Evolutionary conservation across 2,113 vertebrate genomes (phyloP).

Genomic region (Campylomormyrus numenius): DNA sequence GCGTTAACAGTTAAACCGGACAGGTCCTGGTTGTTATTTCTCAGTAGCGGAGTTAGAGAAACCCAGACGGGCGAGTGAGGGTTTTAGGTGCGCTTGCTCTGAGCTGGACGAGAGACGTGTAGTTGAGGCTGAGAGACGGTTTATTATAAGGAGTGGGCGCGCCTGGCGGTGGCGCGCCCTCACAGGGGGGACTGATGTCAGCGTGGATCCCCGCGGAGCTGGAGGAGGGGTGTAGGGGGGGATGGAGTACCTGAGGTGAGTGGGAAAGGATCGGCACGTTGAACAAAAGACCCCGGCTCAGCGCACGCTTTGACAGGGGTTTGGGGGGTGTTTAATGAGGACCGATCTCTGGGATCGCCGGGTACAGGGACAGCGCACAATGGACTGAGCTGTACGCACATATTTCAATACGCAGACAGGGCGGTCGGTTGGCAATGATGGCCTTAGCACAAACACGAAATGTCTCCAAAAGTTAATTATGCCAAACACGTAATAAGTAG

Average conservation of each 20-base stretch:
- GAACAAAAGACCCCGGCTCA: constrained; percentile 17
- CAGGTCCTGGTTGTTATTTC: not conserved
- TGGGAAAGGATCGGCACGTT: not conserved
- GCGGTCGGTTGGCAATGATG: not conserved
- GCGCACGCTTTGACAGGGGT: constrained; percentile 12
- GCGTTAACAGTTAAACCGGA: not conserved
- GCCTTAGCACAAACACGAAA: not conserved
- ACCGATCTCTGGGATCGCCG: not conserved
- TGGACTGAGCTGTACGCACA: not conserved
- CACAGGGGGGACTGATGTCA: constrained; percentile 24
- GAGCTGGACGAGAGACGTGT: constrained; percentile 30
- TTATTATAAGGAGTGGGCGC: constrained; percentile 42
- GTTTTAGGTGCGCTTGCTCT: constrained; percentile 24
- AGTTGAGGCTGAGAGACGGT: constrained; percentile 34
- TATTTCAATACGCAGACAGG: not conserved
- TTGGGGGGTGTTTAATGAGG: not conserved
- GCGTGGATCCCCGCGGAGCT: constrained; percentile 12
- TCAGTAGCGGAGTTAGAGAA: constrained; percentile 18
- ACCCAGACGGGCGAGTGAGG: constrained; percentile 17
- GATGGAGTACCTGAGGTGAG: constrained; percentile 10
- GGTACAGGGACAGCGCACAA: not conserved
- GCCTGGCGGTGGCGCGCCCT: constrained; percentile 37
- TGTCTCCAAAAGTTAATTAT: not conserved
- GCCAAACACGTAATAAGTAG: not conserved
- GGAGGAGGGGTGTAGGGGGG: not conserved